These are phyloP conservation scores for Steinernema feltiae DNA, from an alignment of 1,140 invertebrate genomes.

Conservation along the genomic window DNA sequence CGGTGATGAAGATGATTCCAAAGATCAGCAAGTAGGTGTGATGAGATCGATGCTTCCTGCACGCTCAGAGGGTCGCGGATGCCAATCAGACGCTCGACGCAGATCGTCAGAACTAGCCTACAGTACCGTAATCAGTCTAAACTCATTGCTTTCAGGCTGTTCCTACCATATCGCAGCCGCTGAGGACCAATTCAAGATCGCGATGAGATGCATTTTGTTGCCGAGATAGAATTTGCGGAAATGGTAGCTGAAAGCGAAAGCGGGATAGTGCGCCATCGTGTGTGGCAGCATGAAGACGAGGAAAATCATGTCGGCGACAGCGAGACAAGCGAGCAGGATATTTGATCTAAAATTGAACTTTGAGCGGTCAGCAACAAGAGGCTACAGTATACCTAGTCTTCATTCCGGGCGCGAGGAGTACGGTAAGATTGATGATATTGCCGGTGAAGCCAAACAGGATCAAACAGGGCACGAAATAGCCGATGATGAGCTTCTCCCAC, in stretches of 20 bases:
- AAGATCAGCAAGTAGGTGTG: constrained; percentile 3
- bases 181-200: constrained; percentile 35
- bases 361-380: constrained; percentile 14
- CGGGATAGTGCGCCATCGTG: constrained; percentile 32
- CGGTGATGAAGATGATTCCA: constrained; percentile 20
- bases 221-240: constrained; percentile 34
- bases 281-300: constrained; percentile 39
- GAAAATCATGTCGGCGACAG: constrained; percentile 37
- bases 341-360: constrained; percentile 25
- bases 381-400: constrained; percentile 24
- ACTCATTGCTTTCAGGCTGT: not conserved
- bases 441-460: constrained; percentile 33
- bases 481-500: constrained; percentile 17
- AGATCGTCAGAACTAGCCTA: constrained; percentile 39
- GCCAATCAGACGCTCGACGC: constrained; percentile 33
- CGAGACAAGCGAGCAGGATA: constrained; percentile 31
- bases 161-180: constrained; percentile 38
- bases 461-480: constrained; percentile 22
- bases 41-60: not conserved
- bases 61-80: constrained; percentile 30
- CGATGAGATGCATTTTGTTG: constrained; percentile 36
- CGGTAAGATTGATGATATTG: constrained; percentile 37
- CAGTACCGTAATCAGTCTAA: not conserved
- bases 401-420: constrained; percentile 30
- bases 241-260: constrained; percentile 28